A percentile compares a stretch with the other conserved stretches of the same genome.
Conservation (phyloP, 2,797 vertebrate species). For the Parotocinclus haroldoi region DNA sequence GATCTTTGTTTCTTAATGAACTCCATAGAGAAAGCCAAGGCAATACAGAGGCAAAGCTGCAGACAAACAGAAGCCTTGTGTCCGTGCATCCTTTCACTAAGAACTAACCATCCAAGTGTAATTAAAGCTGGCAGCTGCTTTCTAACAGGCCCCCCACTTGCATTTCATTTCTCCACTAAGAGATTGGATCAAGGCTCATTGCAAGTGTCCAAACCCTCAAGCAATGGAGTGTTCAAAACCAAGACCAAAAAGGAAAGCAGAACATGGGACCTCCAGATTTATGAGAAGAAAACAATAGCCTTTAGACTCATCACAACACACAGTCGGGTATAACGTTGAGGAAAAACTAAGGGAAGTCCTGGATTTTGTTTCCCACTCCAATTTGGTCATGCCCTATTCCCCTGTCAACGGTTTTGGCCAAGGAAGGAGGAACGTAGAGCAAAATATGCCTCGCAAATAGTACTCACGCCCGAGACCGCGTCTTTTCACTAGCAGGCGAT, state of each 20-base stretch:
- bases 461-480: too few species aligned
- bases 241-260: too few species aligned
- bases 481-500: too few species aligned
- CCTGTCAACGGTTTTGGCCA: too few species aligned
- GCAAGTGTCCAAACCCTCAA: background rate
- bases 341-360: too few species aligned
- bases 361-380: too few species aligned
- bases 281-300: background rate
- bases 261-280: background rate
- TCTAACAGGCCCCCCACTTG: constrained; percentile 11
- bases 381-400: too few species aligned
- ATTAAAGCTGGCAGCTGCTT: constrained; percentile 25
- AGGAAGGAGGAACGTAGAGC: too few species aligned
- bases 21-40: constrained; percentile 3
- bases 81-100: background rate
- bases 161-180: background rate
- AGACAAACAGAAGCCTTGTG: constrained; percentile 3
- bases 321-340: too few species aligned
- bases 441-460: too few species aligned
- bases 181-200: background rate
- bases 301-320: too few species aligned
- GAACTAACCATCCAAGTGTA: constrained; percentile 14
- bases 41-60: background rate
- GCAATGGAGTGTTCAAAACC: too few species aligned
- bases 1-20: background rate